Evolutionary conservation across 2,797 vertebrate species (phyloP).

Genomic region (Acanthurus lineatus): DNA sequence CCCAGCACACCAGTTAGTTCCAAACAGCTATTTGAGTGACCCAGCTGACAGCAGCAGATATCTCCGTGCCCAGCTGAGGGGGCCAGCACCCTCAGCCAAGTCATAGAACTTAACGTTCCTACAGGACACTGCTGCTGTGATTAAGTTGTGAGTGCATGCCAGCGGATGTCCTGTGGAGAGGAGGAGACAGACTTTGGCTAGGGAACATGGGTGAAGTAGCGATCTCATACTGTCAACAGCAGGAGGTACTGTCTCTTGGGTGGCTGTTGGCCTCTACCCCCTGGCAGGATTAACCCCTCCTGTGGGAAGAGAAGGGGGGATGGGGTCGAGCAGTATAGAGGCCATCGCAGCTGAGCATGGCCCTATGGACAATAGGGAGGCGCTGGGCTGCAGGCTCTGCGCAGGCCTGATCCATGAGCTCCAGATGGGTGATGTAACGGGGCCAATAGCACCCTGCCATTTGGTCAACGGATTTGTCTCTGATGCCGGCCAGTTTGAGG

Average conservation of each 20-base stretch:
- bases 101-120: constrained; percentile 55
- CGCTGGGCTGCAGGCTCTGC: constrained; percentile 46
- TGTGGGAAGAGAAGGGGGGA: constrained; percentile 59
- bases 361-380: constrained; percentile 55
- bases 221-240: constrained; percentile 74
- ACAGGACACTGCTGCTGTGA: constrained; percentile 59
- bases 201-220: constrained; percentile 62
- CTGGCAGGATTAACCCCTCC: constrained; percentile 71
- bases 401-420: constrained; percentile 70
- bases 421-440: constrained; percentile 81
- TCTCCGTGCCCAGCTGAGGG: constrained; percentile 61
- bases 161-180: constrained; percentile 53
- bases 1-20: neutral
- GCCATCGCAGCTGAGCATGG: constrained; percentile 73
- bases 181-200: constrained; percentile 55
- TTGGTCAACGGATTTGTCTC: constrained; percentile 80
- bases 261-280: constrained; percentile 69
- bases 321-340: constrained; percentile 57
- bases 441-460: constrained; percentile 75
- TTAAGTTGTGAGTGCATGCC: constrained; percentile 41
- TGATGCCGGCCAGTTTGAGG: constrained; percentile 79
- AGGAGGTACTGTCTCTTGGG: constrained; percentile 75
- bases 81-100: constrained; percentile 44
- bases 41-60: constrained; percentile 69
- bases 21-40: constrained; percentile 41